Base-by-base conservation (phyloP, 2,113 vertebrate genomes). In the Trichechus manatus region DNA sequence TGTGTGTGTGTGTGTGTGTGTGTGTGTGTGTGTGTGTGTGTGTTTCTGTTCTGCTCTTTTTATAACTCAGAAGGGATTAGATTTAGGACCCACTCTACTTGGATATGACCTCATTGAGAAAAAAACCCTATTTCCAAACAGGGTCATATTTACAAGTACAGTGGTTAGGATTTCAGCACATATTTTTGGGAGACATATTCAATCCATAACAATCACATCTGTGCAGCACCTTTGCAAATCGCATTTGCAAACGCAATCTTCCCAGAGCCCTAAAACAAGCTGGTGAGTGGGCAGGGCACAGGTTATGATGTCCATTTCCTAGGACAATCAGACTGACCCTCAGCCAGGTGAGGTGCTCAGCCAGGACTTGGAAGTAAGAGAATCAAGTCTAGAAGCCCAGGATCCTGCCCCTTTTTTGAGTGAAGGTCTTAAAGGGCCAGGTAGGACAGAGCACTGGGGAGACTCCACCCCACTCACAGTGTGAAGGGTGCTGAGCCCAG, bases 221-320 rank as follows among this genome's bases (percentile, higher is more conserved):
- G 0, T 0, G 22, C 13, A 6, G 56, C 0, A 0, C 19, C 70
- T 33, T 4, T 33, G 33, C 33, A 13, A 63, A 20, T 31, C 64
- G 82, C 7, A 0, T 81, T 66, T 7, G 3, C 8, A 19, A 61
- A 23, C 4, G 1, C 10, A 23, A 31, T 70, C n/a, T 36, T 36
- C 1, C 2, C 0, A 5, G 39, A 27, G 70, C 19, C 31, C 87
- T 66, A 56, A 59, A 44, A 31, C 19, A 25, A 75, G 59, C 59
- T 9, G 29, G 9, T 33, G 22, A 14, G 29, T 0, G 0, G 44
- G 20, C n/a, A 42, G 33, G 42, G 29, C 27, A 36, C 56, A 72
- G 4, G 89, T 31, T 10, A 14, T 3, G 4, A 44, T 27, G 63
- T 3, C 23, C 20, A 5, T 47, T 66, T 87, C 39, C 5, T 36